phyloP scores from a whole-genome alignment of 2,888 invertebrate genomes.

The Maniola hyperantus region DNA sequence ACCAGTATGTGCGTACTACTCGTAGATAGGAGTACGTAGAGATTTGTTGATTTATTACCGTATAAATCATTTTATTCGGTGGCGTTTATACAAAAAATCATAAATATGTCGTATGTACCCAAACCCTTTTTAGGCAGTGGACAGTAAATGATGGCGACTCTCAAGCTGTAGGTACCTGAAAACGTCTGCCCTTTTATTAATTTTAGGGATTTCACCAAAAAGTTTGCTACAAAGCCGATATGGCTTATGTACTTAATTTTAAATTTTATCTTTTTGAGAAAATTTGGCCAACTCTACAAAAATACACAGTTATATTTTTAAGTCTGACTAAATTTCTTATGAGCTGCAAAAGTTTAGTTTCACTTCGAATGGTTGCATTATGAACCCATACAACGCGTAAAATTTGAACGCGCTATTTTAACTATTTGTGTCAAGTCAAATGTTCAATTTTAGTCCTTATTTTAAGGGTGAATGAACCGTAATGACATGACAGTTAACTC shows the following conservation, averaged over 20 bases:
- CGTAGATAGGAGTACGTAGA: slow-evolving; percentile 4
- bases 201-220: slow-evolving; percentile 2
- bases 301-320: too few relatives aligned
- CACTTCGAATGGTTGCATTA: too few relatives aligned
- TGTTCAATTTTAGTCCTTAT: too few relatives aligned
- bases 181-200: slow-evolving; percentile 11
- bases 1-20: background rate
- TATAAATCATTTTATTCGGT: slow-evolving; percentile 17
- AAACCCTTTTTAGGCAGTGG: slow-evolving; percentile 6
- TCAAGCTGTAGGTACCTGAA: slow-evolving; percentile 7
- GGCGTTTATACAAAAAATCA: slow-evolving; percentile 11
- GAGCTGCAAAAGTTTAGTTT: too few relatives aligned
- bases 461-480: too few relatives aligned
- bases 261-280: too few relatives aligned
- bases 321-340: too few relatives aligned
- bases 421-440: too few relatives aligned
- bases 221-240: background rate
- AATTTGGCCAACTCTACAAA: too few relatives aligned
- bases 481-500: too few relatives aligned
- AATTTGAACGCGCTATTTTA: too few relatives aligned
- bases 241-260: background rate
- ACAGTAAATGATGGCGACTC: slow-evolving; percentile 7
- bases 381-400: too few relatives aligned
- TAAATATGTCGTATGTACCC: slow-evolving; percentile 7
- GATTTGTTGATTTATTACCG: slow-evolving; percentile 11